A percentile compares a stretch with the other conserved stretches of the same genome.
phyloP scores from a whole-genome alignment of 1,140 invertebrate species.

The Papilio glaucus region DNA sequence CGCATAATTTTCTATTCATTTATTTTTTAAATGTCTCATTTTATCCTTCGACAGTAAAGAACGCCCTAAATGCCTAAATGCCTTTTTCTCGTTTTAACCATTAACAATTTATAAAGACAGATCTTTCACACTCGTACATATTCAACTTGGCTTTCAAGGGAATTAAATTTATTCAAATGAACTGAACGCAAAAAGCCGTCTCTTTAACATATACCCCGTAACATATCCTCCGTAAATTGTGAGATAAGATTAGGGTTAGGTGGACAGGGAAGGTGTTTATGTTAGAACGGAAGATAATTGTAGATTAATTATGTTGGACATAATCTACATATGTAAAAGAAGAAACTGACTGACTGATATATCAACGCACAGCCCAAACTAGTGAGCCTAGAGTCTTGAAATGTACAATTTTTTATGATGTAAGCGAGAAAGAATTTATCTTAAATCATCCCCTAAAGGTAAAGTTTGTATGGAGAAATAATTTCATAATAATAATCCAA shows the following conservation, averaged over 20 bases:
- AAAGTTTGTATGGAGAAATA: too few relatives aligned
- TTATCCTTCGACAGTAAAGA: not conserved
- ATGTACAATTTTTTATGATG: too few relatives aligned
- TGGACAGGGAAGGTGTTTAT: too few relatives aligned
- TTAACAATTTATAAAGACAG: slow-evolving; percentile 1
- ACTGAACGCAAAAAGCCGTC: not conserved
- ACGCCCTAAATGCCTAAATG: not conserved
- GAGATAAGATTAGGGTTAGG: not conserved
- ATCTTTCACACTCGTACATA: not conserved
- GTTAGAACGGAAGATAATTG: too few relatives aligned
- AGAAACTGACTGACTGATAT: too few relatives aligned
- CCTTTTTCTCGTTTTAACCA: not conserved
- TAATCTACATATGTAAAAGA: too few relatives aligned
- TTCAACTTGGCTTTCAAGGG: slow-evolving; percentile 5
- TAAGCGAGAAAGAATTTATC: too few relatives aligned
- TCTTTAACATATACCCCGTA: not conserved
- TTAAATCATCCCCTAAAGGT: too few relatives aligned
- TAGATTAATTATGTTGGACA: too few relatives aligned
- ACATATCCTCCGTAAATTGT: not conserved
- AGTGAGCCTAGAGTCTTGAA: too few relatives aligned
- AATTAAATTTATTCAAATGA: slow-evolving; percentile 22
- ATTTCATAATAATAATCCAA: too few relatives aligned
- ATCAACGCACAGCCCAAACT: too few relatives aligned
- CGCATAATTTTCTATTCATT: not conserved
- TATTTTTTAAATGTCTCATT: not conserved